Evolutionary conservation across 2,888 invertebrate species (phyloP), one percentile per base, ranked within the genome.

Genomic region (Flabesymbios commensalis): DNA sequence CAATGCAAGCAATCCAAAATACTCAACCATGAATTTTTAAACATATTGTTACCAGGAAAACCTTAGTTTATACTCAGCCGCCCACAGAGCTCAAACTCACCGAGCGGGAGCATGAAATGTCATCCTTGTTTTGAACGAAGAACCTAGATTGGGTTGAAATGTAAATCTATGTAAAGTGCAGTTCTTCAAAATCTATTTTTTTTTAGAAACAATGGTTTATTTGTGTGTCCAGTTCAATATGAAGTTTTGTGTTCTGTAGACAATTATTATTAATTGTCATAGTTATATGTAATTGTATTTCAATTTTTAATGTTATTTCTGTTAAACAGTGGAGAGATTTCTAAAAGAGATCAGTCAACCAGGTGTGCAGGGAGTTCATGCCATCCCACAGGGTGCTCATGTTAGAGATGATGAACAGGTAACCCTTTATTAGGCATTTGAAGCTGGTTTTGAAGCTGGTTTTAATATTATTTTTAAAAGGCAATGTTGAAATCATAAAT

Each of bases 261-360:
- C 4, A 19, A n/a, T 19, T 7, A 45, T 36, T 32, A 33, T 1
- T 36, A 26, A 17, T 51, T 4, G 28, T 32, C 29, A 47, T 33
- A 28, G 19, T 26, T 14, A 1, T 29, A 22, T 29, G n/a, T 19
- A n/a, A 26, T 10, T 24, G 10, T 26, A 22, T 26, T 52, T 36
- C 36, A 39, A 54, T n/a, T n/a, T 14, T 36, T 10, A 10, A 14
- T 10, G 10, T 14, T 36, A 36, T 14, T 36, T 19, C 22, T 24
- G n/a, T 2, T 29, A 4, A 29, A 29, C 64, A 80, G 90, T 91
- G 24, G 93, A 94, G 78, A 89, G 90, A 47, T 95, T 92, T 80
- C 87, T 95, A 47, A 68, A 74, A 48, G 83, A 83, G 85, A 76
- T 89, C 26, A 73, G 77, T 28, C 69, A 81, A 29, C 78, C 76